A percentile compares a stretch with the other conserved stretches of the same genome.
phyloP scores from a whole-genome alignment of 2,888 invertebrate genomes.

The Orthonevra nobilis region DNA sequence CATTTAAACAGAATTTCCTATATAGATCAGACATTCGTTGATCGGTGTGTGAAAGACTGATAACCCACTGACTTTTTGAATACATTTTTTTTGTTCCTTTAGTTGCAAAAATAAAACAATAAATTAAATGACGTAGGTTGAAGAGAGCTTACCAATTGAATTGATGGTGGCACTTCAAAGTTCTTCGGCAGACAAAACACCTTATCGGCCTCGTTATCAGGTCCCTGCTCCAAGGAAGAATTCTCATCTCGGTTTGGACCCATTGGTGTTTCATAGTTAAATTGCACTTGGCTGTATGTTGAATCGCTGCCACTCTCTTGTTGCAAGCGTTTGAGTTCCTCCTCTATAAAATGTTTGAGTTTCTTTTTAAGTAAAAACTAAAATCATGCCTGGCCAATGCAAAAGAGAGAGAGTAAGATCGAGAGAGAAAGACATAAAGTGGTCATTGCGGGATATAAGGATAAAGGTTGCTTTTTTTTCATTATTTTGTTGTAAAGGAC shows the following conservation, averaged over 20 bases:
- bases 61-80: constrained; percentile 39
- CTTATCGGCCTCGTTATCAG: constrained; percentile 85
- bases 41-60: constrained; percentile 9
- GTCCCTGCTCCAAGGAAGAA: constrained; percentile 73
- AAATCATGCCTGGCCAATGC: constrained; percentile 57
- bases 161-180: constrained; percentile 88
- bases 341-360: constrained; percentile 84
- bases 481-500: constrained; percentile 23
- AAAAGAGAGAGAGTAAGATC: constrained; percentile 42
- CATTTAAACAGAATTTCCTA: constrained; percentile 7
- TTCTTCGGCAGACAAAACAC: constrained; percentile 87
- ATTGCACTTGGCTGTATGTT: constrained; percentile 87
- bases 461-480: constrained; percentile 33
- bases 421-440: constrained; percentile 22
- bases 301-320: constrained; percentile 83
- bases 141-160: constrained; percentile 83
- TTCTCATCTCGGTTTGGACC: constrained; percentile 79
- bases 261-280: constrained; percentile 85
- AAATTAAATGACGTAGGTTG: not conserved
- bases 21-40: constrained; percentile 29
- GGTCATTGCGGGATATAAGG: constrained; percentile 47
- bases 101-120: not conserved
- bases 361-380: constrained; percentile 61
- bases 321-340: constrained; percentile 93
- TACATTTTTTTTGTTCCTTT: no score